A percentile compares a stretch with the other conserved stretches of the same genome.
Evolutionary conservation across 2,113 vertebrate genomes (phyloP).

Genomic region (Pedetes capensis): DNA sequence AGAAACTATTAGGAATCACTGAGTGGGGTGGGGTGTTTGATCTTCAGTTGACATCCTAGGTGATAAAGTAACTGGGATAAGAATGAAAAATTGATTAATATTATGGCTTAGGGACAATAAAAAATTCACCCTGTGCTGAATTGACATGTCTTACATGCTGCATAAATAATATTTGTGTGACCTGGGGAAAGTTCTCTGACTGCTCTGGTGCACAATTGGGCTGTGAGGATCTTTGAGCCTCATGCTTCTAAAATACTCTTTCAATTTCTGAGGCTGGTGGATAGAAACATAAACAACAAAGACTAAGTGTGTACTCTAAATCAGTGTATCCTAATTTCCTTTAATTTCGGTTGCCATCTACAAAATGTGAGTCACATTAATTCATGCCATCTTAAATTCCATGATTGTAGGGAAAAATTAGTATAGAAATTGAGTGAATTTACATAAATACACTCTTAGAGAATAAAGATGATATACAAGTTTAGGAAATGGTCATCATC

Average conservation of each 20-base stretch:
- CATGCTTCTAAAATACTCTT: too few species aligned
- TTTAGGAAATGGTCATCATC: not conserved
- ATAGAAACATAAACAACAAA: not conserved
- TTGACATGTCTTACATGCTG: too few species aligned
- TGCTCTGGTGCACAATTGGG: not conserved
- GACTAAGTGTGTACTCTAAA: not conserved
- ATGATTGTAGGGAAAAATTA: not conserved
- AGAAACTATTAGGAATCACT: not conserved
- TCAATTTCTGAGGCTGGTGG: not conserved
- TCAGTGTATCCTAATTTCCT: not conserved
- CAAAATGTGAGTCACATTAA: not conserved
- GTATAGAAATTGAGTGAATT: too few species aligned
- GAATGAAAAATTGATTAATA: not conserved
- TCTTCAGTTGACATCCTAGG: rapidly evolving
- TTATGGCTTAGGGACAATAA: not conserved
- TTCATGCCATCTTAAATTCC: not conserved
- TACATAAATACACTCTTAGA: too few species aligned
- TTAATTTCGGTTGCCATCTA: not conserved
- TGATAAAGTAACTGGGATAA: not conserved
- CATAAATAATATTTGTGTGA: not conserved
- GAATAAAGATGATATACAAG: not conserved
- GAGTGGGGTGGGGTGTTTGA: not conserved
- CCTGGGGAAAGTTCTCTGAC: not conserved
- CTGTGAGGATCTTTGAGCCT: not conserved
- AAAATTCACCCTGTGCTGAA: not conserved